These are phyloP conservation scores for Matsumurasca onukii DNA, from an alignment of 1,140 invertebrate genomes.

Conservation along the genomic window DNA sequence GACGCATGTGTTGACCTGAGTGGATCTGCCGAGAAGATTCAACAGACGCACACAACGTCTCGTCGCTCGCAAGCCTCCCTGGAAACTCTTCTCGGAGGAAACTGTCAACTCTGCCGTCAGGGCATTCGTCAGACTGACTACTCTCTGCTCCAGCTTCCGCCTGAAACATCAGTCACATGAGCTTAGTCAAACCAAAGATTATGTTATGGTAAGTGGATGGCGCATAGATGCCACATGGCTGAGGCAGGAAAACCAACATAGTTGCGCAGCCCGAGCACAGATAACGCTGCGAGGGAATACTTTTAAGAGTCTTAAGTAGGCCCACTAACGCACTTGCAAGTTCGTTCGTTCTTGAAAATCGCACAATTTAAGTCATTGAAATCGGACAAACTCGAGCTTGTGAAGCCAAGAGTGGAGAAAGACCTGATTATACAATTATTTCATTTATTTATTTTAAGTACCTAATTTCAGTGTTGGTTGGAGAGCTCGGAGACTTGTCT, in stretches of 20 bases:
- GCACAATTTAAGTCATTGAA: too few species aligned
- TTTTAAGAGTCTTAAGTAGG: too few species aligned
- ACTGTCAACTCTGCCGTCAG: constrained; percentile 87
- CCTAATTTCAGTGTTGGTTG: constrained; percentile 36
- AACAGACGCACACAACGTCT: constrained; percentile 84
- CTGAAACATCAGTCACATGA: constrained; percentile 42
- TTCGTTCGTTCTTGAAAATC: too few species aligned
- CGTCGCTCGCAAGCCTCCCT: constrained; percentile 89
- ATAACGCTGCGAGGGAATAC: too few species aligned
- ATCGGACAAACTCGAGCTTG: too few species aligned
- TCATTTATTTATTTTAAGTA: constrained; percentile 7
- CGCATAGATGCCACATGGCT: too few species aligned
- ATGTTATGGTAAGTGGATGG: too few species aligned
- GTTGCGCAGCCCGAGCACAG: too few species aligned
- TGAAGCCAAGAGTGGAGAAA: neutral
- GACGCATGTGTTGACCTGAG: too few species aligned
- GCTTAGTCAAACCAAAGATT: too few species aligned
- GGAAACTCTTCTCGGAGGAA: constrained; percentile 82
- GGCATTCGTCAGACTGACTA: constrained; percentile 77
- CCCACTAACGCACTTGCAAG: too few species aligned
- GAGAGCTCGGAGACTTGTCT: constrained; percentile 33
- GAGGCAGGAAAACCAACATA: too few species aligned
- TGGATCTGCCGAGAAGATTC: constrained; percentile 77
- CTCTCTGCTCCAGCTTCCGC: constrained; percentile 69
- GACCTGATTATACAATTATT: neutral